Evolutionary conservation across 1,140 invertebrate species (phyloP).

Genomic region (Drosophila leontia): DNA sequence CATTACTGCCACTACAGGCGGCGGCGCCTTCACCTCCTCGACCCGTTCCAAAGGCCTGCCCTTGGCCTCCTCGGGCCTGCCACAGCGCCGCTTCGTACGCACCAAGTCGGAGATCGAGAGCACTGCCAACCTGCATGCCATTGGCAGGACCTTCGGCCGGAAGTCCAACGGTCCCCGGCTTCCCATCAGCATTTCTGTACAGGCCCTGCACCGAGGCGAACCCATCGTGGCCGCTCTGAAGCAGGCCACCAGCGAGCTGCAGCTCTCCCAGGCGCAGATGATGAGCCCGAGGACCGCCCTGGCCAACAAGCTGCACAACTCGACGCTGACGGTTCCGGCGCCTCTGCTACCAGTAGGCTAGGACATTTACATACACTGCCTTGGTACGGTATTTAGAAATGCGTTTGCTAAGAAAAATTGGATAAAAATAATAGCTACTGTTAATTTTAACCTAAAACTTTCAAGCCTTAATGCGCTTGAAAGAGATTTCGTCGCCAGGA

Average conservation of each 20-base stretch:
- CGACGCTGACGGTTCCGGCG: conserved; percentile 50
- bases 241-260: conserved; percentile 67
- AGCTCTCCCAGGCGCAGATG: conserved; percentile 53
- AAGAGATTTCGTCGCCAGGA: too few species aligned
- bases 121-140: conserved; percentile 63
- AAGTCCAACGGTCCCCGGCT: conserved; percentile 56
- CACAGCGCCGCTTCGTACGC: conserved; percentile 54
- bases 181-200: conserved; percentile 67
- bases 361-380: conserved; percentile 28
- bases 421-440: background rate
- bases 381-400: background rate
- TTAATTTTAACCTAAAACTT: background rate
- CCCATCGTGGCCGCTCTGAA: conserved; percentile 66
- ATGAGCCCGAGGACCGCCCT: conserved; percentile 52
- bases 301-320: conserved; percentile 46
- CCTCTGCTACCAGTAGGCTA: conserved; percentile 48
- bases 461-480: background rate
- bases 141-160: conserved; percentile 67
- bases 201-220: conserved; percentile 67
- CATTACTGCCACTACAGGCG: conserved; percentile 44
- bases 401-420: background rate
- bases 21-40: background rate
- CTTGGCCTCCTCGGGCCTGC: conserved; percentile 4
- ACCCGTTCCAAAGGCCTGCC: conserved; percentile 24
- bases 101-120: conserved; percentile 71